Percentiles rank a stretch among this genome's conserved stretches.
These are phyloP conservation scores for Andrena minutula DNA, from an alignment of 2,888 invertebrate genomes.

Conservation along the genomic window DNA sequence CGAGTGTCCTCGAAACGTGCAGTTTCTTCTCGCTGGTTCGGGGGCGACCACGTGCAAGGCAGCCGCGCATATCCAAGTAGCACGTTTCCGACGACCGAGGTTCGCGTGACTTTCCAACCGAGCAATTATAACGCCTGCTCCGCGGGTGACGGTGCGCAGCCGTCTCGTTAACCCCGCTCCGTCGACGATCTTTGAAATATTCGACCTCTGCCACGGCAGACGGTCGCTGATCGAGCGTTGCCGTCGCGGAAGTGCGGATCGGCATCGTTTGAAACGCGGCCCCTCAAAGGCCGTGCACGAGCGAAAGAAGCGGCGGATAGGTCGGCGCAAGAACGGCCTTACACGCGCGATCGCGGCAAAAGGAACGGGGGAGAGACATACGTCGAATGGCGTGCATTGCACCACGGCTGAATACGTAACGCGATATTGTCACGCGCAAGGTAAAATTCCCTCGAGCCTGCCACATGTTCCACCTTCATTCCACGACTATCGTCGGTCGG, in stretches of 20 bases:
- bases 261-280: slow-evolving; percentile 45
- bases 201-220: slow-evolving; percentile 31
- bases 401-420: slow-evolving; percentile 22
- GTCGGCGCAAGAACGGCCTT: slow-evolving; percentile 25
- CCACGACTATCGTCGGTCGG: not conserved
- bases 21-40: slow-evolving; percentile 20
- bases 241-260: not conserved
- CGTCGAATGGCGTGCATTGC: slow-evolving; percentile 10
- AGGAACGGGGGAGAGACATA: slow-evolving; percentile 17
- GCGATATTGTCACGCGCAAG: slow-evolving; percentile 39
- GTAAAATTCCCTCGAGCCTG: slow-evolving; percentile 1
- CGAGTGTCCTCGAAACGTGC: slow-evolving; percentile 20
- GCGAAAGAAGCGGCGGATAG: slow-evolving; percentile 37
- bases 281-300: slow-evolving; percentile 7
- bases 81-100: slow-evolving; percentile 24
- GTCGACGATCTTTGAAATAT: slow-evolving; percentile 17
- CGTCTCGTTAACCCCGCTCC: slow-evolving; percentile 28
- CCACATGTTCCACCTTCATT: not conserved
- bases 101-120: slow-evolving; percentile 32
- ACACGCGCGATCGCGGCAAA: slow-evolving; percentile 17
- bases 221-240: slow-evolving; percentile 5
- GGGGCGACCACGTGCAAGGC: slow-evolving; percentile 17
- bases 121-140: slow-evolving; percentile 18
- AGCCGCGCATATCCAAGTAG: not conserved
- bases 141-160: not conserved